phyloP scores from a whole-genome alignment of 2,888 invertebrate species.

The Rotaria magnacalcarata region DNA sequence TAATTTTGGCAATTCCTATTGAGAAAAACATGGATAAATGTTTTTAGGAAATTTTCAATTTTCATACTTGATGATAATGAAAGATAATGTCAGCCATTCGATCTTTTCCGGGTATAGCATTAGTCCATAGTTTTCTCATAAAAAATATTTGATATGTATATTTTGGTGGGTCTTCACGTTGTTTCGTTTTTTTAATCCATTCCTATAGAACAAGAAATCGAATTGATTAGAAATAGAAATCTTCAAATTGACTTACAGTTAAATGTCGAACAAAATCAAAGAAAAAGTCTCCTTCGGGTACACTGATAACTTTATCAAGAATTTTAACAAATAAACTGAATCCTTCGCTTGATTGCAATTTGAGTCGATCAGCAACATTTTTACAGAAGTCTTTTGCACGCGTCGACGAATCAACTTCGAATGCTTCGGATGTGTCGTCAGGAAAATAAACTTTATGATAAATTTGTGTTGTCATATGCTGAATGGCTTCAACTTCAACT shows the following conservation, averaged over 20 bases:
- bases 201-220: slow-evolving; percentile 57
- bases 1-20: slow-evolving; percentile 77
- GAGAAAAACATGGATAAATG: no score
- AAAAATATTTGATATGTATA: slow-evolving; percentile 88
- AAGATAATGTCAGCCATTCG: slow-evolving; percentile 82
- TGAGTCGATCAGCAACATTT: slow-evolving; percentile 73
- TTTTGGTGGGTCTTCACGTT: slow-evolving; percentile 67
- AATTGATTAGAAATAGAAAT: no score
- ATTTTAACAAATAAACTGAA: slow-evolving; percentile 89
- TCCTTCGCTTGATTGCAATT: slow-evolving; percentile 75
- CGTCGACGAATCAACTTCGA: slow-evolving; percentile 86
- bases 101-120: slow-evolving; percentile 80
- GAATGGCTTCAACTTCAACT: slow-evolving; percentile 98
- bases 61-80: slow-evolving; percentile 66
- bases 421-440: slow-evolving; percentile 95
- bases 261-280: slow-evolving; percentile 89
- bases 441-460: slow-evolving; percentile 99
- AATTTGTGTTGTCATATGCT: slow-evolving; percentile 98
- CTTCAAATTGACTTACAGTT: slow-evolving; percentile 48
- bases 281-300: slow-evolving; percentile 85
- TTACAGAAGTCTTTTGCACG: slow-evolving; percentile 78
- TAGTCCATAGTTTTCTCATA: slow-evolving; percentile 91
- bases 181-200: slow-evolving; percentile 76
- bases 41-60: no score
- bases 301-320: slow-evolving; percentile 82